Evolutionary conservation across 2,888 invertebrate genomes (phyloP).

Genomic region (Xylota sylvarum): DNA sequence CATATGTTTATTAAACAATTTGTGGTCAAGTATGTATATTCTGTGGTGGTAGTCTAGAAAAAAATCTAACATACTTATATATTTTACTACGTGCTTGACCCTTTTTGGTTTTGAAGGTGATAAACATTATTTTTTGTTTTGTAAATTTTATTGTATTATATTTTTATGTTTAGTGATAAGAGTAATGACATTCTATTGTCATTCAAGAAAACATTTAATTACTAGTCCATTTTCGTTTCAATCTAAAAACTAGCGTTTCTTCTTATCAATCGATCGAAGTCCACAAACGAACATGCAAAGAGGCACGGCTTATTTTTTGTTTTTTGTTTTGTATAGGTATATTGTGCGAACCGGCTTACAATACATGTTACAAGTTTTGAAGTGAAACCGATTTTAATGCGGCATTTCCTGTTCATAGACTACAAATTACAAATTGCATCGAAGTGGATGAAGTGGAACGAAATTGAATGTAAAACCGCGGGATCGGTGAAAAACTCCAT

Average conservation of each 20-base stretch:
- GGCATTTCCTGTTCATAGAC: background rate
- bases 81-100: background rate
- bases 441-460: background rate
- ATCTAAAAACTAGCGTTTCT: background rate
- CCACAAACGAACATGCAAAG: conserved; percentile 35
- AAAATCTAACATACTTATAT: background rate
- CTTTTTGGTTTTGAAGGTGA: conserved; percentile 15
- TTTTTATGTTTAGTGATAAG: conserved; percentile 15
- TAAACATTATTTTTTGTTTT: background rate
- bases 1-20: background rate
- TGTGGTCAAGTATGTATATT: conserved; percentile 6
- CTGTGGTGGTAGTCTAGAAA: background rate
- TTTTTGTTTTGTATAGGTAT: background rate
- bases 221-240: background rate
- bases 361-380: background rate
- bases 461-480: too few species aligned
- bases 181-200: conserved; percentile 31
- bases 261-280: conserved; percentile 37
- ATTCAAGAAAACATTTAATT: conserved; percentile 14
- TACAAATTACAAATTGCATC: background rate
- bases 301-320: background rate
- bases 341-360: background rate
- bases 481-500: too few species aligned
- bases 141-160: background rate
- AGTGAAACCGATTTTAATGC: background rate